Base-by-base conservation (phyloP, 2,113 vertebrate genomes). In the Tragelaphus scriptus region DNA sequence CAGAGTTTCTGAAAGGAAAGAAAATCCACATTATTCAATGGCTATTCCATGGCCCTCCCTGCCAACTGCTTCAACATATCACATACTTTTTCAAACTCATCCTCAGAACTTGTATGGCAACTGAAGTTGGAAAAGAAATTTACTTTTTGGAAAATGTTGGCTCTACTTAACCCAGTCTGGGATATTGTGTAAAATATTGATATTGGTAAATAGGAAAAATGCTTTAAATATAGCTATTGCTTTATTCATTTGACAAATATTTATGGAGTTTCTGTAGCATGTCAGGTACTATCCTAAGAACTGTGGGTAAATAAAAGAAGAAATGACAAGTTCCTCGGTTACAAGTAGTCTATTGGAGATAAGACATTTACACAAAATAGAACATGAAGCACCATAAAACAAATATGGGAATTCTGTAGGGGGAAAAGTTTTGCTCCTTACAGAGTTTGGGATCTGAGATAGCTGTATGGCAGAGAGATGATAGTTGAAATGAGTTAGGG, bases 181-280 rank as follows among this genome's bases (percentile, higher is more conserved):
- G 10, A 47, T 40, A 21, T 1, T 56, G 7, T 4, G 58, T 77
- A 58, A n/a, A 89, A 32, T 89, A 85, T 28, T 56, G 84, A 26
- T 85, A 85, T 51, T 84, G 47, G 12, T 12, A 49, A 84, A 36
- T 19, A 47, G 15, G 15, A 77, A 14, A 15, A 53, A 44, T 28
- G 12, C 15, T 17, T 81, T 94, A 56, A 85, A 85, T 89, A 91
- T 63, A 85, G 65, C 63, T 93, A 88, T 95, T 95, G 81, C 95
- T 95, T 95, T 81, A 90, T 85, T 94, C 49, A 81, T 80, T 93
- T 55, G 53, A 92, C 40, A 97, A 65, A 95, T 95, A 85, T 80
- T 95, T 88, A 75, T 85, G 81, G 95, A 40, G 63, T 65, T 94
- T 96, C 81, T 90, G 8, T 71, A 80, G 30, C 40, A 30, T 92